phyloP scores from a whole-genome alignment of 2,113 vertebrate genomes.

The Geococcyx californianus region DNA sequence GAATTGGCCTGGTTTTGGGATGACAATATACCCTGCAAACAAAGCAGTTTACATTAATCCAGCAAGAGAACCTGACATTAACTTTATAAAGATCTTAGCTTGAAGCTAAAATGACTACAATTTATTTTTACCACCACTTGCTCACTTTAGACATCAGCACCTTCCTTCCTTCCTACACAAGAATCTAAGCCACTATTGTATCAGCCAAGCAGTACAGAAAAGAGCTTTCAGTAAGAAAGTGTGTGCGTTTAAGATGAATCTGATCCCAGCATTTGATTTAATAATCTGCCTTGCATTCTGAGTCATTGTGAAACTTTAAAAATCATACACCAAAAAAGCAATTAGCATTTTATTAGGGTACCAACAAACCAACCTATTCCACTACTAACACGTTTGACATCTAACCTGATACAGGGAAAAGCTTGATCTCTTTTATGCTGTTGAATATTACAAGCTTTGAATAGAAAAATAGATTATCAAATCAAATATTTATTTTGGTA shows the following conservation, averaged over 20 bases:
- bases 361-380: neutral
- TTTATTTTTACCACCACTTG: neutral
- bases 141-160: neutral
- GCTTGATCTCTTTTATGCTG: neutral
- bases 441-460: neutral
- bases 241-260: neutral
- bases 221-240: neutral
- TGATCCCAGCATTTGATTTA: neutral
- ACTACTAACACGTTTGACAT: neutral
- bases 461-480: conserved; percentile 9
- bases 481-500: neutral
- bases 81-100: conserved; percentile 9
- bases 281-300: conserved; percentile 1
- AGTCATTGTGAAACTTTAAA: neutral
- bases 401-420: neutral
- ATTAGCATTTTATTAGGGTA: neutral
- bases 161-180: neutral
- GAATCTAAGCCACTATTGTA: neutral
- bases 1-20: conserved; percentile 95
- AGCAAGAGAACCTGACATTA: conserved; percentile 60
- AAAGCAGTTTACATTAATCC: conserved; percentile 84
- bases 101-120: conserved; percentile 7
- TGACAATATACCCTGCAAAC: conserved; percentile 93
- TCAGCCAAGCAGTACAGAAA: neutral
- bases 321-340: neutral